A percentile compares a stretch with the other conserved stretches of the same genome.
These are phyloP conservation scores for Poeciliopsis occidentalis DNA, from an alignment of 2,113 vertebrate genomes.

Conservation along the genomic window DNA sequence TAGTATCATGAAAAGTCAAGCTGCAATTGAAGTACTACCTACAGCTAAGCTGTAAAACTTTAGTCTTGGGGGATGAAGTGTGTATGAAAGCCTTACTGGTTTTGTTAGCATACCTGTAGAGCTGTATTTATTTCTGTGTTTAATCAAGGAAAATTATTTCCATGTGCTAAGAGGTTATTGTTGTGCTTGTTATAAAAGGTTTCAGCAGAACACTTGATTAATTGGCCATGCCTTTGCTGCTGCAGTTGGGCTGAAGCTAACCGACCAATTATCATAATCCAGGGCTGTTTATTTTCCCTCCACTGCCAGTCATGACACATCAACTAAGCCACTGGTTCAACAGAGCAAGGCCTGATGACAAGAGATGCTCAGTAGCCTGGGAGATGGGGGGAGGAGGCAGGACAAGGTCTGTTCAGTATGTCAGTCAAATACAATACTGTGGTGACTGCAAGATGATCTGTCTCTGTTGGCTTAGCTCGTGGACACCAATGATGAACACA, in stretches of 20 bases:
- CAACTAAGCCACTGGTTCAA: slow-evolving; percentile 44
- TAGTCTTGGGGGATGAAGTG: slow-evolving; percentile 37
- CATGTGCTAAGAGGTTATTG: slow-evolving; percentile 88
- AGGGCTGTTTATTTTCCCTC: slow-evolving; percentile 87
- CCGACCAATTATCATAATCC: slow-evolving; percentile 90
- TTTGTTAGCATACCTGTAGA: slow-evolving; percentile 75
- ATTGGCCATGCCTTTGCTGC: slow-evolving; percentile 81
- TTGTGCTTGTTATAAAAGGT: slow-evolving; percentile 83
- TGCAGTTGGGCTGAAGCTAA: slow-evolving; percentile 76
- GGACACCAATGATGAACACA: slow-evolving; percentile 8
- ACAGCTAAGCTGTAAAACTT: slow-evolving; percentile 35
- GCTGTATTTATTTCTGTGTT: slow-evolving; percentile 88
- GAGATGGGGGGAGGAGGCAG: slow-evolving; percentile 22
- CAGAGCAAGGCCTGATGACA: slow-evolving; percentile 51
- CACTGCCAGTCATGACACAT: slow-evolving; percentile 64
- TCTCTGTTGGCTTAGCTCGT: slow-evolving; percentile 33
- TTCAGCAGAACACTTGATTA: slow-evolving; percentile 88
- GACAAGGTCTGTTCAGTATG: slow-evolving; percentile 55
- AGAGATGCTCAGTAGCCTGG: slow-evolving; percentile 70
- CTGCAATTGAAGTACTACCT: slow-evolving; percentile 36
- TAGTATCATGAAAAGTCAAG: slow-evolving; percentile 4
- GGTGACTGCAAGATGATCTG: slow-evolving; percentile 55
- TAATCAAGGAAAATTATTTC: slow-evolving; percentile 90
- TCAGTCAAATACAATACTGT: slow-evolving; percentile 54
- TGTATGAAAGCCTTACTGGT: slow-evolving; percentile 43